Evolutionary conservation across 2,113 vertebrate genomes (phyloP).

Genomic region (Fukomys damarensis): DNA sequence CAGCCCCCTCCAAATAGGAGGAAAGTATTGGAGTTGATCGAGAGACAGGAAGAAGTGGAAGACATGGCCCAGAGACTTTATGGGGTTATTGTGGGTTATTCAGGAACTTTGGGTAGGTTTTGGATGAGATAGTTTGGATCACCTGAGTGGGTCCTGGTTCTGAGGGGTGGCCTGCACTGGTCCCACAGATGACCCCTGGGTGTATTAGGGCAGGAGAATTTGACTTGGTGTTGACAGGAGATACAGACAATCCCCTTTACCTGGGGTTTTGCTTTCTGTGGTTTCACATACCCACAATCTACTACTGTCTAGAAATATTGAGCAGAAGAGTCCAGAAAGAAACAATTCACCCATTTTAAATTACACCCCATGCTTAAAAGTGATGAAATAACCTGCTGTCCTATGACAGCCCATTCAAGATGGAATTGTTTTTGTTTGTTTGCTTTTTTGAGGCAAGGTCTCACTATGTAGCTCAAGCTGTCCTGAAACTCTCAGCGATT

Average conservation of each 20-base stretch:
- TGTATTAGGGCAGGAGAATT: neutral
- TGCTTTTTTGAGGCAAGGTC: neutral
- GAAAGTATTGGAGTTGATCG: neutral
- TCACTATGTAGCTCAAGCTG: neutral
- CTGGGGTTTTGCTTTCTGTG: neutral
- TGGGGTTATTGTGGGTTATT: neutral
- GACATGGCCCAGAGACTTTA: neutral
- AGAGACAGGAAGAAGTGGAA: neutral
- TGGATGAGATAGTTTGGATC: neutral
- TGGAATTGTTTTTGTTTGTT: neutral
- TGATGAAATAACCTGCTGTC: neutral
- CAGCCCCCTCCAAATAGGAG: neutral
- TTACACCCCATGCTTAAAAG: neutral
- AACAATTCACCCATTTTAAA: neutral
- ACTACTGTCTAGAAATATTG: neutral
- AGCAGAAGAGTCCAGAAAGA: neutral
- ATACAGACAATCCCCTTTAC: neutral
- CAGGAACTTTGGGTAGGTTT: neutral
- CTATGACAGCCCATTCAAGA: neutral
- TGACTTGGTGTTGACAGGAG: neutral
- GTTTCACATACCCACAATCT: neutral
- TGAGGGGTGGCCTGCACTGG: neutral
- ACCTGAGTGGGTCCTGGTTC: neutral
- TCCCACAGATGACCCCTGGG: neutral
- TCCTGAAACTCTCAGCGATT: neutral